phyloP scores from a whole-genome alignment of 2,888 invertebrate genomes.

The Polydrusus pterygomalis region DNA sequence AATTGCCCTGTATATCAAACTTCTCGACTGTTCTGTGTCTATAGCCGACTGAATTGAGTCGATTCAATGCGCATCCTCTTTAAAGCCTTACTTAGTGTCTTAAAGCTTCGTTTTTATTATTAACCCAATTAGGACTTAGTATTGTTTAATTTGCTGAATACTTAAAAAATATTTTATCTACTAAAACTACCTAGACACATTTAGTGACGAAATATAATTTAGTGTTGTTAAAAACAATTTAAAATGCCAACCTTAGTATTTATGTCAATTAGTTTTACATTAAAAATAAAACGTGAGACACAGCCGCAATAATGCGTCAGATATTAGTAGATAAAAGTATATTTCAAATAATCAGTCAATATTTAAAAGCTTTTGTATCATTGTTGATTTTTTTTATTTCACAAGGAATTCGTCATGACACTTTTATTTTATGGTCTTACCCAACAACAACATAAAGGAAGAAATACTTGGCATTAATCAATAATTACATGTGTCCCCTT shows the following conservation, averaged over 20 bases:
- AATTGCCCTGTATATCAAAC: too few species aligned
- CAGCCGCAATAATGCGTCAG: background rate
- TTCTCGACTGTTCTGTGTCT: too few species aligned
- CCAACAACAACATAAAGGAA: conserved; percentile 11
- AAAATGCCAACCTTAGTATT: conserved; percentile 15
- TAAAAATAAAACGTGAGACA: conserved; percentile 12
- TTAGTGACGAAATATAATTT: background rate
- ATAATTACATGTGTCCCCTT: background rate
- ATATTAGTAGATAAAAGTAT: conserved; percentile 18
- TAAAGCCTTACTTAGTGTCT: too few species aligned
- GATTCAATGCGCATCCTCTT: too few species aligned
- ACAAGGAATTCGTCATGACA: conserved; percentile 42
- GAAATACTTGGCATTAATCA: conserved; percentile 1
- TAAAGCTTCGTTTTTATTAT: background rate
- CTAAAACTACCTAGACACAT: background rate
- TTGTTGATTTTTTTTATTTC: conserved; percentile 46
- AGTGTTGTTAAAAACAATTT: conserved; percentile 10
- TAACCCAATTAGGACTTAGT: background rate
- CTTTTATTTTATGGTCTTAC: conserved; percentile 13
- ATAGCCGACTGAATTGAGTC: too few species aligned
- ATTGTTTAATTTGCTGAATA: background rate
- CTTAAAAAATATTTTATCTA: conserved; percentile 12
- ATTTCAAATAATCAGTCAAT: conserved; percentile 24
- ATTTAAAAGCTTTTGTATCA: conserved; percentile 25
- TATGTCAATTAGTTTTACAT: conserved; percentile 23